Evolutionary conservation across 2,113 vertebrate genomes (phyloP).

Genomic region (Elgaria multicarinata): DNA sequence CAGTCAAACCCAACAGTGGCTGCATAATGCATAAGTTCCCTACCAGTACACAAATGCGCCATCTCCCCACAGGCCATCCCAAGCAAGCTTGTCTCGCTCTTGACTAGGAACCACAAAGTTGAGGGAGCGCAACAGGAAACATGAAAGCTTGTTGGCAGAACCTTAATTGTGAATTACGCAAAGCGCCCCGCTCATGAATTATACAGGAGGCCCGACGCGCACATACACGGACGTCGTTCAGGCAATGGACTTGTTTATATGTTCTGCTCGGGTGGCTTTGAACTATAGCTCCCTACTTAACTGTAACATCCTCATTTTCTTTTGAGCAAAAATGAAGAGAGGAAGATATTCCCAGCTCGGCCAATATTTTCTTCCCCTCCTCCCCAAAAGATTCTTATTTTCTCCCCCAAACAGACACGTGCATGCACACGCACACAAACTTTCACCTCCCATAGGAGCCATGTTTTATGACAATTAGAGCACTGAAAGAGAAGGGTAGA

Average conservation of each 20-base stretch:
- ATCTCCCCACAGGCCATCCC: conserved; percentile 43
- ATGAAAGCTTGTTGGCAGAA: conserved; percentile 24
- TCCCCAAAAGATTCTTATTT: rapidly evolving
- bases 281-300: conserved; percentile 13
- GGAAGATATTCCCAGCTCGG: not conserved
- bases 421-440: not conserved
- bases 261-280: conserved; percentile 3
- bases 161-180: conserved; percentile 33
- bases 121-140: conserved; percentile 22
- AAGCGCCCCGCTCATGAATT: conserved; percentile 33
- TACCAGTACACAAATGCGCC: conserved; percentile 18
- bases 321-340: not conserved
- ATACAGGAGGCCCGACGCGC: not conserved
- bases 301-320: not conserved
- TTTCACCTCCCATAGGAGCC: not conserved
- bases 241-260: conserved; percentile 43
- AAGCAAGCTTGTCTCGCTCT: not conserved
- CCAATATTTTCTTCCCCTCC: not conserved
- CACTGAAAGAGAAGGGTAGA: not conserved
- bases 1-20: conserved; percentile 2
- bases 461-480: not conserved
- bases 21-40: conserved; percentile 62
- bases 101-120: conserved; percentile 3
- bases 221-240: conserved; percentile 41
- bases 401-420: not conserved